These are phyloP conservation scores for Leucopternis melanops DNA, from an alignment of 2,113 vertebrate genomes.

Conservation along the genomic window DNA sequence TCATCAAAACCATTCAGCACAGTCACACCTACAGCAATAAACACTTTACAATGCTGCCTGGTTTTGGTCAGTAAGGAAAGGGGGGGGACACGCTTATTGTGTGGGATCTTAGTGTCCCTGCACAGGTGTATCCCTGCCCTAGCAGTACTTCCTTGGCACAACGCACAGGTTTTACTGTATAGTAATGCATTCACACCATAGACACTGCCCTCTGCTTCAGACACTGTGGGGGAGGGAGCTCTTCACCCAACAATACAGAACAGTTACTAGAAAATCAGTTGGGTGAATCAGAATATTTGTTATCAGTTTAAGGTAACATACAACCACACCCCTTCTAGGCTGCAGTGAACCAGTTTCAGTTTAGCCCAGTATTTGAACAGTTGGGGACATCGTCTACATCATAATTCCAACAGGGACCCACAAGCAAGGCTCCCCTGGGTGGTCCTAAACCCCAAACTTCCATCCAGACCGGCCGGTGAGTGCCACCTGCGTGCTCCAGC, in stretches of 20 bases:
- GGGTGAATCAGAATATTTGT: not conserved
- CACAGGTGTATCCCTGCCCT: not conserved
- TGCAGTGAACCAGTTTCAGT: not conserved
- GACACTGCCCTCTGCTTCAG: not conserved
- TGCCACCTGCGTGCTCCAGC: not conserved
- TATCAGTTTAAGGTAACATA: not conserved
- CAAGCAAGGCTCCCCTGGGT: not conserved
- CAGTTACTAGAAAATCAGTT: not conserved
- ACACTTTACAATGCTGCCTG: not conserved
- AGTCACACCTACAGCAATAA: not conserved
- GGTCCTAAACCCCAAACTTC: not conserved
- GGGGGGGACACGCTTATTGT: too few species aligned
- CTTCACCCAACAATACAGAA: not conserved
- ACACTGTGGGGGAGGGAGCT: not conserved
- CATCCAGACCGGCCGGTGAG: not conserved
- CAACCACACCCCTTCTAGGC: not conserved
- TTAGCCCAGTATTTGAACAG: not conserved
- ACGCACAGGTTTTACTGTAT: not conserved
- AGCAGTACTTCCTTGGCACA: not conserved
- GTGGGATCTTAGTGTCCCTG: fast-evolving
- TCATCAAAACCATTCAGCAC: not conserved
- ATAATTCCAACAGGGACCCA: not conserved
- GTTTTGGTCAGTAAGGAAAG: not conserved
- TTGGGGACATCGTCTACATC: too few species aligned
- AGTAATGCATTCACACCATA: not conserved